These are phyloP conservation scores for Serranus cabrilla DNA, from an alignment of 2,797 vertebrate genomes.

Conservation along the genomic window DNA sequence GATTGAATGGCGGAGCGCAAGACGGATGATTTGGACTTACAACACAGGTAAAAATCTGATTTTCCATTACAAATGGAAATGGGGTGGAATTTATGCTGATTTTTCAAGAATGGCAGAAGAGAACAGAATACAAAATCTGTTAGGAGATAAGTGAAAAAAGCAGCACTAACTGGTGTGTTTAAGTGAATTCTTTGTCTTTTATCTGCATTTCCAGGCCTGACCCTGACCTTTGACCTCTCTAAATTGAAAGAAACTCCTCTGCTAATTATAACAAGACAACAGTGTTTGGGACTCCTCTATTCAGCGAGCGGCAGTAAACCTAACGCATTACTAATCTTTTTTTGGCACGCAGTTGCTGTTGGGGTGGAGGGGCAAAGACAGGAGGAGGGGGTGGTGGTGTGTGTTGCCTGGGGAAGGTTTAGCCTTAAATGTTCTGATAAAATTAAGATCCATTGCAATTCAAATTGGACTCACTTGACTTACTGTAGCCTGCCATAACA, in stretches of 20 bases:
- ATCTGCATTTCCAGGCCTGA: background rate
- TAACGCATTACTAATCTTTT: conserved; percentile 59
- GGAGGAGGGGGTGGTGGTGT: background rate
- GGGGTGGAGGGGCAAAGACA: conserved; percentile 2
- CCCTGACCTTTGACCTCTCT: conserved; percentile 6
- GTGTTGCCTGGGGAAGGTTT: conserved; percentile 43
- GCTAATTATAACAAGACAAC: conserved; percentile 27
- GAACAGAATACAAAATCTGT: background rate
- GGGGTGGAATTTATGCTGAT: background rate
- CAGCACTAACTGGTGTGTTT: background rate
- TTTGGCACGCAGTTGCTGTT: conserved; percentile 58
- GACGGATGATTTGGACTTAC: conserved; percentile 57
- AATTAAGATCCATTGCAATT: conserved; percentile 64
- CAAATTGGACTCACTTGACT: conserved; percentile 61
- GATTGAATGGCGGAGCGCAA: conserved; percentile 61
- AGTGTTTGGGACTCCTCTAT: conserved; percentile 2
- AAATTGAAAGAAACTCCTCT: background rate
- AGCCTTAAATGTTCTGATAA: conserved; percentile 56
- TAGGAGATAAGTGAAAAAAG: background rate
- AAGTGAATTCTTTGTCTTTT: background rate
- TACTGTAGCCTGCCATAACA: conserved; percentile 21
- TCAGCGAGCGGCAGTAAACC: conserved; percentile 30
- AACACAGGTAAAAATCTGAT: conserved; percentile 12
- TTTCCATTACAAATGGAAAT: conserved; percentile 36
- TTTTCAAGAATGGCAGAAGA: background rate